A percentile compares a stretch with the other conserved stretches of the same genome.
phyloP scores from a whole-genome alignment of 2,113 vertebrate genomes.

The Salvelinus sp. region DNA sequence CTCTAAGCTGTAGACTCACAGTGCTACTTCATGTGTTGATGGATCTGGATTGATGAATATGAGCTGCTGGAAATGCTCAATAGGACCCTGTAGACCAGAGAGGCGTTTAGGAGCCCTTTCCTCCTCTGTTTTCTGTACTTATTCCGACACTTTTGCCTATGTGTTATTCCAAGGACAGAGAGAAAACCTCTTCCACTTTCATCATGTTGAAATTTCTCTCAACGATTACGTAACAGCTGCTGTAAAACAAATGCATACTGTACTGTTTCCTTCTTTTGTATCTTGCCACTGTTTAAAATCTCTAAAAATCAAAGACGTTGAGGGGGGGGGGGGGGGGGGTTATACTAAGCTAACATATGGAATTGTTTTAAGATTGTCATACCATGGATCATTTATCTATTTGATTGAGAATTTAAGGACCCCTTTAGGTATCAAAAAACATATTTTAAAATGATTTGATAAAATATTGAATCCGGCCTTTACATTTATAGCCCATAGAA shows the following conservation, averaged over 20 bases:
- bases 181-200: not conserved
- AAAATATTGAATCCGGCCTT: no score
- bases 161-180: not conserved
- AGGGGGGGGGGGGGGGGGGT: no score
- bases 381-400: no score
- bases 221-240: not conserved
- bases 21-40: conserved; percentile 37
- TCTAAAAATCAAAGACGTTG: no score
- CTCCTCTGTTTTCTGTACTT: not conserved
- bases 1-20: conserved; percentile 34
- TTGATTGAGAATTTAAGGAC: no score
- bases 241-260: conserved; percentile 1
- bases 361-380: no score
- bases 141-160: not conserved
- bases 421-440: no score
- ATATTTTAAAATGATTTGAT: no score
- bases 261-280: not conserved
- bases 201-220: not conserved
- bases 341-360: no score
- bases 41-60: conserved; percentile 65
- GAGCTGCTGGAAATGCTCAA: conserved; percentile 26
- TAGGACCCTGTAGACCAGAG: conserved; percentile 11
- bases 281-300: not conserved
- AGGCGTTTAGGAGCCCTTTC: not conserved
- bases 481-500: no score